These are phyloP conservation scores for Boleophthalmus pectinirostris DNA, from an alignment of 2,113 vertebrate genomes.

Conservation along the genomic window DNA sequence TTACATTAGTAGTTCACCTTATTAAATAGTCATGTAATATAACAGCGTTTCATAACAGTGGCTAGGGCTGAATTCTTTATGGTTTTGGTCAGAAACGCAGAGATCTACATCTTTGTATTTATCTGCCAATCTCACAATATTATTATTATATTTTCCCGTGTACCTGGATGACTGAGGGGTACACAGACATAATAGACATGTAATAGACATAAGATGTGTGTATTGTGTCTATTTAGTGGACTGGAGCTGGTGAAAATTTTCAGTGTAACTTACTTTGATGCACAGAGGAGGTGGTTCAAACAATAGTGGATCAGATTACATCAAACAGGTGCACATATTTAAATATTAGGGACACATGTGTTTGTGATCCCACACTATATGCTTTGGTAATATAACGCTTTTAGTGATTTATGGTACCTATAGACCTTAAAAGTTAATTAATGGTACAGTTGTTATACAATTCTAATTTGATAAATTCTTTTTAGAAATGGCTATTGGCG, in stretches of 20 bases:
- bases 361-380: background rate
- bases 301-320: constrained; percentile 1
- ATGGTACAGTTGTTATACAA: background rate
- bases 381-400: background rate
- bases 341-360: background rate
- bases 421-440: background rate
- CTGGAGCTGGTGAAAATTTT: background rate
- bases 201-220: too few relatives aligned
- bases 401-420: background rate
- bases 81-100: background rate
- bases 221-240: background rate
- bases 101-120: background rate
- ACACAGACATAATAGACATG: too few relatives aligned
- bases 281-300: background rate
- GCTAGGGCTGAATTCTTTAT: background rate
- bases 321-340: constrained; percentile 6
- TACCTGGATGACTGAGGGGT: too few relatives aligned
- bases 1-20: background rate
- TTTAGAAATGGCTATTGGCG: background rate
- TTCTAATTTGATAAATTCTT: background rate
- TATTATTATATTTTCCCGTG: background rate
- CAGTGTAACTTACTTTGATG: background rate
- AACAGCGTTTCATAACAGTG: background rate
- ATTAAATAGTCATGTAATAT: background rate
- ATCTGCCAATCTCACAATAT: background rate